These are phyloP conservation scores for Caenorhabditis remanei DNA, from an alignment of 1,140 invertebrate species.

Conservation along the genomic window DNA sequence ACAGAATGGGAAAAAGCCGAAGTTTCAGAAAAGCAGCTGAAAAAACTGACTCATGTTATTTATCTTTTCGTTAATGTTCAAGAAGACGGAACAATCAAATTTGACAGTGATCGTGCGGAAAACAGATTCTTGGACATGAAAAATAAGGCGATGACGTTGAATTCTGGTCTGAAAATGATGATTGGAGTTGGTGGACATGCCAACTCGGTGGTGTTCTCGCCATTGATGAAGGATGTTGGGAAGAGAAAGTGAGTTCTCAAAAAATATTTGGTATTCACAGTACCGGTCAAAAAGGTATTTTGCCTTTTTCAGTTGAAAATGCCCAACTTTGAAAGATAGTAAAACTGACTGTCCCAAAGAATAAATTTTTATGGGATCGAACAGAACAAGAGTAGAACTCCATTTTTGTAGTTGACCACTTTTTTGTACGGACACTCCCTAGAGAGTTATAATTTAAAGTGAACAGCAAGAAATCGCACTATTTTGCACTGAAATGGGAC, in stretches of 20 bases:
- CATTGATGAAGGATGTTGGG: conserved; percentile 51
- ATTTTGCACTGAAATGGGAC: no score
- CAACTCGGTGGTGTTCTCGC: conserved; percentile 70
- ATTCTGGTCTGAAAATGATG: conserved; percentile 64
- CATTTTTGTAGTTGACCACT: no score
- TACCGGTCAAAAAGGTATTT: no score
- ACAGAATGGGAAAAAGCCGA: conserved; percentile 44
- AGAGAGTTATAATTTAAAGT: no score
- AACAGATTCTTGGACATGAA: conserved; percentile 39
- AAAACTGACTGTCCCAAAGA: no score
- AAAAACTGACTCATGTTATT: conserved; percentile 70
- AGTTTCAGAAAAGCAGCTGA: conserved; percentile 16
- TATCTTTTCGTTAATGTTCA: conserved; percentile 68
- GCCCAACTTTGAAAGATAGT: no score
- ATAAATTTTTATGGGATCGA: no score
- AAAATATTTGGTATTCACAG: neutral
- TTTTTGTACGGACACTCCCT: no score
- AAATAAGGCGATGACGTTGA: neutral
- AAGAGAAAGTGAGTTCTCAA: conserved; percentile 48
- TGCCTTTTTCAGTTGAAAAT: no score
- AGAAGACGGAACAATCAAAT: conserved; percentile 65
- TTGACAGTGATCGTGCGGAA: conserved; percentile 2
- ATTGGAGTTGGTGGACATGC: conserved; percentile 77
- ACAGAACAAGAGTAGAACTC: no score
- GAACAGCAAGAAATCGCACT: no score